Evolutionary conservation across 2,888 invertebrate species (phyloP).

Genomic region (Troilus luridus): DNA sequence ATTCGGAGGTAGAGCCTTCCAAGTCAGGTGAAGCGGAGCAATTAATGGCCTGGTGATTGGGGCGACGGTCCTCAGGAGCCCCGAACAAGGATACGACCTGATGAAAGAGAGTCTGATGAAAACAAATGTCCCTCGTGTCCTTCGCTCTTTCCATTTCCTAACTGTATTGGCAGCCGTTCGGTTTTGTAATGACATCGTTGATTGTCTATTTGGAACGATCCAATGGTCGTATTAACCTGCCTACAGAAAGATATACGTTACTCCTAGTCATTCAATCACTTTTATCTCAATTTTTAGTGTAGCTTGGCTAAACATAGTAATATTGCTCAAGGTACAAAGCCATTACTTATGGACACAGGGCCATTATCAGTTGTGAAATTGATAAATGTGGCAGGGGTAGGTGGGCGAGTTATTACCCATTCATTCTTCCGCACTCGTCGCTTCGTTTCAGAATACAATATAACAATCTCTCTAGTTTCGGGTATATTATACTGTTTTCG

Average conservation of each 20-base stretch:
- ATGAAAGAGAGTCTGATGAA: slow-evolving; percentile 45
- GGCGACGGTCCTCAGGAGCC: neutral
- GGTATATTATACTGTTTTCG: too few species aligned
- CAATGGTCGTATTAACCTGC: neutral
- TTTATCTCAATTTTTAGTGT: neutral
- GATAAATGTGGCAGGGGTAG: neutral
- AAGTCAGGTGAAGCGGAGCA: neutral
- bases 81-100: slow-evolving; percentile 8
- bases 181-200: neutral
- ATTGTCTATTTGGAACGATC: neutral
- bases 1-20: neutral
- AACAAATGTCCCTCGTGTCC: slow-evolving; percentile 33
- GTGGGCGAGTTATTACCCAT: neutral
- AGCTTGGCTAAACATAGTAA: neutral
- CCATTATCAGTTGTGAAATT: slow-evolving; percentile 18
- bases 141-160: neutral
- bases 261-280: neutral
- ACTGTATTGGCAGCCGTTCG: neutral
- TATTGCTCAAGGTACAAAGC: neutral
- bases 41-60: slow-evolving; percentile 31
- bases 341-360: neutral
- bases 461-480: neutral
- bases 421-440: neutral
- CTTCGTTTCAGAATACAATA: neutral
- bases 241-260: neutral